Evolutionary conservation across 2,888 invertebrate genomes (phyloP).

Genomic region (Ormyrus nitidulus): DNA sequence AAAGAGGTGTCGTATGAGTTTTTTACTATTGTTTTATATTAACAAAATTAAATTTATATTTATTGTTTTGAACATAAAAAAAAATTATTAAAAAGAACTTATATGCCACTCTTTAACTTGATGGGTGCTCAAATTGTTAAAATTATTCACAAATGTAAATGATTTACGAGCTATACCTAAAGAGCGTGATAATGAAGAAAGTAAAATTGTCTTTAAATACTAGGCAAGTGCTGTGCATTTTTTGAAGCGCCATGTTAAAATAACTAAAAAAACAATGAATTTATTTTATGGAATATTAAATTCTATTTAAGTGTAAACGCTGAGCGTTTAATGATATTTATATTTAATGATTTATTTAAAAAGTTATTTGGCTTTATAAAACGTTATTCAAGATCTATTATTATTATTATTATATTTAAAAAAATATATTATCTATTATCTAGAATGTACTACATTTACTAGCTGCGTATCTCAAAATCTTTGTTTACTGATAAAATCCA

Average conservation of each 20-base stretch:
- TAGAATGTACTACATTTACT: not conserved
- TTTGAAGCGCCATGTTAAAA: not conserved
- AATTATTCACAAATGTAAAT: conserved; percentile 9
- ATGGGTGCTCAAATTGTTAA: not conserved
- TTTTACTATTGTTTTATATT: no score
- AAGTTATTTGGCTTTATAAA: not conserved
- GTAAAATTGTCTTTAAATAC: not conserved
- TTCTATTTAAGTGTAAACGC: conserved; percentile 6
- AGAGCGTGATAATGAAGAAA: conserved; percentile 33
- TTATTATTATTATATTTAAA: not conserved
- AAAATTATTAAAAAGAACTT: no score
- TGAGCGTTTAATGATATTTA: conserved; percentile 31
- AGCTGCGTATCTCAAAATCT: not conserved
- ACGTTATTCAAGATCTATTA: not conserved
- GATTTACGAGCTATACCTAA: not conserved
- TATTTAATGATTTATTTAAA: not conserved
- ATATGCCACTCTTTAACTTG: no score
- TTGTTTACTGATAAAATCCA: not conserved
- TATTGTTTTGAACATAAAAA: no score
- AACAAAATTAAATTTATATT: no score
- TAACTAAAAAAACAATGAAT: not conserved
- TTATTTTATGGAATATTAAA: conserved; percentile 2
- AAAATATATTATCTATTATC: conserved; percentile 4
- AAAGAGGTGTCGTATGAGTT: no score
- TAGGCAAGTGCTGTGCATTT: conserved; percentile 34